Conservation (phyloP, 2,888 invertebrate species). For the Eupeodes luniger region DNA sequence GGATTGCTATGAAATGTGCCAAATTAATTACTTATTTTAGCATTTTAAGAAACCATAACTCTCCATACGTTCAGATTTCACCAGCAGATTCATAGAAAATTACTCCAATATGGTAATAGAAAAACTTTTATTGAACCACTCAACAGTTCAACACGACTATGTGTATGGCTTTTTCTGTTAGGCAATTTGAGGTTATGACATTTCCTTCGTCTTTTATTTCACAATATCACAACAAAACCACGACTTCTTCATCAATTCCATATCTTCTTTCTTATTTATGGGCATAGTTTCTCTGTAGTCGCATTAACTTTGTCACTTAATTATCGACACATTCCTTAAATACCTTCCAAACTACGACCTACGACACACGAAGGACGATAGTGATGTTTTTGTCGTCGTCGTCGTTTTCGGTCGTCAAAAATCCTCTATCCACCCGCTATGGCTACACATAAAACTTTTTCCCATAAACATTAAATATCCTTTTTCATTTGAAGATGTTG, state of each 20-base stretch:
- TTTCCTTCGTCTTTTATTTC: neutral
- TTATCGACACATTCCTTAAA: conserved; percentile 41
- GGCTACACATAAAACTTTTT: conserved; percentile 16
- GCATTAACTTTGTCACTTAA: conserved; percentile 42
- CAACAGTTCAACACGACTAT: neutral
- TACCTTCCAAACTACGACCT: neutral
- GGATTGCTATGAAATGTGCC: too few relatives aligned
- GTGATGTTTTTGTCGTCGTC: neutral
- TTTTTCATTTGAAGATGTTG: neutral
- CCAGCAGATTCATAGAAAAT: too few relatives aligned
- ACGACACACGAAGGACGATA: neutral
- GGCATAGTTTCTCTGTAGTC: neutral
- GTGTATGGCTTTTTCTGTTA: neutral
- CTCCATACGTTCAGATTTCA: too few relatives aligned
- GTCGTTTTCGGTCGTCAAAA: neutral
- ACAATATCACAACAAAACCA: neutral
- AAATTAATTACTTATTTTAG: too few relatives aligned
- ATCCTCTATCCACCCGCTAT: neutral
- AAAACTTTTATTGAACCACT: conserved; percentile 35
- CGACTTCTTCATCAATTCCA: conserved; percentile 15
- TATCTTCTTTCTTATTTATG: conserved; percentile 4
- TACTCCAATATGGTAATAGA: neutral
- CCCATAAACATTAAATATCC: conserved; percentile 22
- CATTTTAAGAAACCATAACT: too few relatives aligned
- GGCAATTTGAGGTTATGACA: conserved; percentile 9